Conservation (phyloP, 2,888 invertebrate genomes). For the Cataglyphis rosenhaueri region DNA sequence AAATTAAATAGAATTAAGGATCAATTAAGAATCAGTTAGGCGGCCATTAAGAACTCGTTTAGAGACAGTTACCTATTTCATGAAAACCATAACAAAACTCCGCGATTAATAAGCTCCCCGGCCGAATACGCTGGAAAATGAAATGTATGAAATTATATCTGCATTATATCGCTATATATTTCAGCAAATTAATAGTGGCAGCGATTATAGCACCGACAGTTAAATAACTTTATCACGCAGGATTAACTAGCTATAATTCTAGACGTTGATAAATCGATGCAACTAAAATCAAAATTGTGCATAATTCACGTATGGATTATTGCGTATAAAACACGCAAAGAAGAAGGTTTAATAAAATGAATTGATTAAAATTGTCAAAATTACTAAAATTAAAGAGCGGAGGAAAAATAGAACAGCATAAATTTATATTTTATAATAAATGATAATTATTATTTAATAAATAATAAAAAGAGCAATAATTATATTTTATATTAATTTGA, state of each 20-base stretch:
- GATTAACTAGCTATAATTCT: slow-evolving; percentile 42
- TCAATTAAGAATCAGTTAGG: slow-evolving; percentile 49
- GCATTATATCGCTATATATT: slow-evolving; percentile 33
- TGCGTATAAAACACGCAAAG: background rate
- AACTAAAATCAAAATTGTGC: slow-evolving; percentile 15
- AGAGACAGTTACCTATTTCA: slow-evolving; percentile 23
- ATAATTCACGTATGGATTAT: slow-evolving; percentile 25
- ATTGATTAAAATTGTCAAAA: background rate
- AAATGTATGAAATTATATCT: slow-evolving; percentile 34
- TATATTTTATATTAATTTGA: background rate
- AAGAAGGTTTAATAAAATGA: background rate
- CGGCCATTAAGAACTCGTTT: slow-evolving; percentile 52
- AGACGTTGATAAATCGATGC: slow-evolving; percentile 48
- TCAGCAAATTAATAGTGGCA: slow-evolving; percentile 36
- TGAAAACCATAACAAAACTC: slow-evolving; percentile 26
- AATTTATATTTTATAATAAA: background rate
- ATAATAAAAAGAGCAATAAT: background rate
- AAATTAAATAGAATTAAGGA: slow-evolving; percentile 51
- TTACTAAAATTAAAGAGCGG: background rate
- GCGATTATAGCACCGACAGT: slow-evolving; percentile 46
- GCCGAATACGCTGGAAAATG: slow-evolving; percentile 15
- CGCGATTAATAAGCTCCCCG: slow-evolving; percentile 30
- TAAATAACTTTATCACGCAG: slow-evolving; percentile 51
- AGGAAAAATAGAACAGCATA: background rate
- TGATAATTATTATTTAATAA: background rate